A percentile compares a stretch with the other conserved stretches of the same genome.
Conservation (phyloP, 1,140 invertebrate species). For the Caenorhabditis remanei region DNA sequence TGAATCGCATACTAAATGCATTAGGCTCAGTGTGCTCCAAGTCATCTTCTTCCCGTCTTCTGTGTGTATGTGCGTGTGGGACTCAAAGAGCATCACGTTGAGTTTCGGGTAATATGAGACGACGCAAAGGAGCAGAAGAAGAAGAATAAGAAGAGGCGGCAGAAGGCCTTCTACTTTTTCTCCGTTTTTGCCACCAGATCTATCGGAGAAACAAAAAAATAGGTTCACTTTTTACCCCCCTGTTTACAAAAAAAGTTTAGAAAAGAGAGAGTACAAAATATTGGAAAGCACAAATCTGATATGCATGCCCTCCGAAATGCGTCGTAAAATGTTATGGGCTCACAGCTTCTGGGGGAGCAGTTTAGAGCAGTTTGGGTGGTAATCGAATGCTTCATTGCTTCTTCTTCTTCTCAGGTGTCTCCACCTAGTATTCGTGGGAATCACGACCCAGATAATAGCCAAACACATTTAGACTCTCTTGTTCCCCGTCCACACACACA, state of each 20-base stretch:
- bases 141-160: background rate
- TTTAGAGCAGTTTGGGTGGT: background rate
- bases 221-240: background rate
- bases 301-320: background rate
- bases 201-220: slow-evolving; percentile 22
- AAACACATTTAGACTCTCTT: slow-evolving; percentile 41
- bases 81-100: slow-evolving; percentile 53
- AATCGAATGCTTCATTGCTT: slow-evolving; percentile 30
- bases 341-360: slow-evolving; percentile 13
- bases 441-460: slow-evolving; percentile 2
- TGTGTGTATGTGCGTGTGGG: slow-evolving; percentile 9
- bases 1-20: slow-evolving; percentile 52
- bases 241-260: background rate
- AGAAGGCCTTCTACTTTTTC: slow-evolving; percentile 25
- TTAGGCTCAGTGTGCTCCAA: slow-evolving; percentile 41
- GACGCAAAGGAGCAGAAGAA: slow-evolving; percentile 41
- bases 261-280: background rate
- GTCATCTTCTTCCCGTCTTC: slow-evolving; percentile 22
- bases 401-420: background rate
- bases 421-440: slow-evolving; percentile 2
- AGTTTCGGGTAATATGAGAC: slow-evolving; percentile 54
- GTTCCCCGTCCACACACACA: background rate
- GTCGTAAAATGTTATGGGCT: slow-evolving; percentile 45
- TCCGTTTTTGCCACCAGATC: slow-evolving; percentile 13
- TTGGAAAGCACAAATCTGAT: background rate